These are phyloP conservation scores for Oryctes rhinoceros DNA, from an alignment of 1,140 invertebrate genomes.

Conservation along the genomic window DNA sequence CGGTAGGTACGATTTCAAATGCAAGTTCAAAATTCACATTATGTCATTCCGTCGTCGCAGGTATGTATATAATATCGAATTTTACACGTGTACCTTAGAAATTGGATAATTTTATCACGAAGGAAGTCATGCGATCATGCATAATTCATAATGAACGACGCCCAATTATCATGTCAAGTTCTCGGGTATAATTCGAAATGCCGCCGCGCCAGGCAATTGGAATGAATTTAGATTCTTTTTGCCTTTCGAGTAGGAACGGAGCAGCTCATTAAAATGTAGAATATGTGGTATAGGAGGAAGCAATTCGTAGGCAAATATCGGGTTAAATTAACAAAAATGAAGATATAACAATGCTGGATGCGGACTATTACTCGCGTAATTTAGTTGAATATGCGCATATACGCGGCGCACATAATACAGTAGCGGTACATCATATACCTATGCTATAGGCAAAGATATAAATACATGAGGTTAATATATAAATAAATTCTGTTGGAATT, in stretches of 20 bases:
- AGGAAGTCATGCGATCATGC: slow-evolving; percentile 4
- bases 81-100: slow-evolving; percentile 13
- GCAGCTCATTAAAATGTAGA: slow-evolving; percentile 6
- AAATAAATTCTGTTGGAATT: not conserved
- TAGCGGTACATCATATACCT: not conserved
- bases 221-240: slow-evolving; percentile 16
- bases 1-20: too few relatives aligned
- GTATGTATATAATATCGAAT: not conserved
- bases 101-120: slow-evolving; percentile 7
- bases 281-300: not conserved
- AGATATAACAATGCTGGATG: slow-evolving; percentile 10
- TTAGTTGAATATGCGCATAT: not conserved
- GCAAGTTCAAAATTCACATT: too few relatives aligned
- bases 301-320: slow-evolving; percentile 14
- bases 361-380: slow-evolving; percentile 17
- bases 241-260: not conserved
- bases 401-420: not conserved
- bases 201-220: not conserved
- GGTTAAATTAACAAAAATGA: slow-evolving; percentile 15
- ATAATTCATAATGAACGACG: not conserved
- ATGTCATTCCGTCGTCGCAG: too few relatives aligned
- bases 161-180: slow-evolving; percentile 21
- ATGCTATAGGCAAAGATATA: not conserved
- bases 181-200: slow-evolving; percentile 4
- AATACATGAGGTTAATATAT: not conserved